Conservation (phyloP, 2,797 vertebrate species). For the Borostomias antarcticus region DNA sequence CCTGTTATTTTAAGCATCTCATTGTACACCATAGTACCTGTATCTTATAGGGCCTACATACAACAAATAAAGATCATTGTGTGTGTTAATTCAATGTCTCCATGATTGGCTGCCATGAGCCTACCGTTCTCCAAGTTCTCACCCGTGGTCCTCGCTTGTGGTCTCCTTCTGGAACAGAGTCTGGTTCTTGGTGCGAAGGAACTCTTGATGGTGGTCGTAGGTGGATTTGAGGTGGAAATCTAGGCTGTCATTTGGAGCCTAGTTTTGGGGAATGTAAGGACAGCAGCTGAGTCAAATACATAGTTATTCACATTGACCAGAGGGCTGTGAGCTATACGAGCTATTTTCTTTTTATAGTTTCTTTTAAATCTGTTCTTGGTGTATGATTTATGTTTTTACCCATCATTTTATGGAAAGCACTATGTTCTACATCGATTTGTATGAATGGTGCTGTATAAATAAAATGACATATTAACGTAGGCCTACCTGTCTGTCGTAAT, state of each 20-base stretch:
- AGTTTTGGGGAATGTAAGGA: not conserved
- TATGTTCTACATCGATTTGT: too few relatives aligned
- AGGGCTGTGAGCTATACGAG: not conserved
- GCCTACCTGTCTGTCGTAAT: constrained; percentile 68
- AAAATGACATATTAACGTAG: not conserved
- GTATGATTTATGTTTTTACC: too few relatives aligned
- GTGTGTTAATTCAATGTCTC: too few relatives aligned
- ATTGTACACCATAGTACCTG: not conserved
- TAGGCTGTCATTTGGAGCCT: constrained; percentile 80
- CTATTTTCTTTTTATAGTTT: not conserved
- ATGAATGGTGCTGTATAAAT: too few relatives aligned
- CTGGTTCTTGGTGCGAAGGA: constrained; percentile 74
- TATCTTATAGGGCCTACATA: not conserved
- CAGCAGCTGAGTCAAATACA: not conserved
- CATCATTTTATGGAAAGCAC: not conserved
- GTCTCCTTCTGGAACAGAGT: constrained; percentile 74
- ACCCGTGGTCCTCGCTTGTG: constrained; percentile 59
- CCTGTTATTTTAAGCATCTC: too few relatives aligned
- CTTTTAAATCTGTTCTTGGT: not conserved
- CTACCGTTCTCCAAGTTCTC: constrained; percentile 13
- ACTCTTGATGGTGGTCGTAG: constrained; percentile 79
- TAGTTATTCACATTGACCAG: not conserved
- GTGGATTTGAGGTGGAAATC: constrained; percentile 79
- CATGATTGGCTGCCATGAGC: too few relatives aligned
- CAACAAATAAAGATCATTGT: too few relatives aligned